phyloP scores from a whole-genome alignment of 2,113 vertebrate genomes.

The Scomber colias region DNA sequence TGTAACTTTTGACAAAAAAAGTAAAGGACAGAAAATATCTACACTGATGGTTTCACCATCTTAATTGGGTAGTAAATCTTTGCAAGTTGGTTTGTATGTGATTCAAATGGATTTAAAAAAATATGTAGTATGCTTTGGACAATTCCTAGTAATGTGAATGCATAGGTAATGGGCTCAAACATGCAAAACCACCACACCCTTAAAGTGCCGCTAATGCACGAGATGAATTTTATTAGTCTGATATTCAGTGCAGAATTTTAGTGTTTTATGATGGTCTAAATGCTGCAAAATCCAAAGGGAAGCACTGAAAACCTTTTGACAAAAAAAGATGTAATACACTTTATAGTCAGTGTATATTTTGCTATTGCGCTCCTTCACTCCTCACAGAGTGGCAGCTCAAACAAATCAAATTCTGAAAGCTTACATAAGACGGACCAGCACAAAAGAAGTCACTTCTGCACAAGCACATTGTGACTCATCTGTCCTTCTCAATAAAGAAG shows the following conservation, averaged over 20 bases:
- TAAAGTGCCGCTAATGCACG: slow-evolving; percentile 12
- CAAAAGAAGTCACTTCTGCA: slow-evolving; percentile 26
- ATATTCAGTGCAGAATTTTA: not conserved
- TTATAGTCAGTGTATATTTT: not conserved
- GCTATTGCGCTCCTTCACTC: not conserved
- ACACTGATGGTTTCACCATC: not conserved
- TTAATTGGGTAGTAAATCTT: not conserved
- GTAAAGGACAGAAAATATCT: not conserved
- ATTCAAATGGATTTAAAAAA: slow-evolving; percentile 1
- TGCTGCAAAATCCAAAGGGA: not conserved
- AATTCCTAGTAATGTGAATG: slow-evolving; percentile 23
- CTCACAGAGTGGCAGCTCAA: slow-evolving; percentile 3
- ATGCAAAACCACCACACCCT: slow-evolving; percentile 21
- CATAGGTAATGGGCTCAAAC: slow-evolving; percentile 33
- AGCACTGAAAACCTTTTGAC: not conserved
- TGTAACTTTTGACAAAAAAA: not conserved
- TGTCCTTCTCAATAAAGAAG: not conserved
- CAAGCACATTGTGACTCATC: slow-evolving; percentile 8
- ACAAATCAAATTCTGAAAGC: slow-evolving; percentile 22
- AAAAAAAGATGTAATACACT: not conserved
- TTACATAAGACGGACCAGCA: not conserved
- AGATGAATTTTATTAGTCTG: slow-evolving; percentile 15
- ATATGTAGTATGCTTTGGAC: not conserved
- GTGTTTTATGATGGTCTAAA: not conserved
- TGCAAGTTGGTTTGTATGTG: slow-evolving; percentile 6